phyloP scores from a whole-genome alignment of 2,888 invertebrate species.

The Taenaris catops region DNA sequence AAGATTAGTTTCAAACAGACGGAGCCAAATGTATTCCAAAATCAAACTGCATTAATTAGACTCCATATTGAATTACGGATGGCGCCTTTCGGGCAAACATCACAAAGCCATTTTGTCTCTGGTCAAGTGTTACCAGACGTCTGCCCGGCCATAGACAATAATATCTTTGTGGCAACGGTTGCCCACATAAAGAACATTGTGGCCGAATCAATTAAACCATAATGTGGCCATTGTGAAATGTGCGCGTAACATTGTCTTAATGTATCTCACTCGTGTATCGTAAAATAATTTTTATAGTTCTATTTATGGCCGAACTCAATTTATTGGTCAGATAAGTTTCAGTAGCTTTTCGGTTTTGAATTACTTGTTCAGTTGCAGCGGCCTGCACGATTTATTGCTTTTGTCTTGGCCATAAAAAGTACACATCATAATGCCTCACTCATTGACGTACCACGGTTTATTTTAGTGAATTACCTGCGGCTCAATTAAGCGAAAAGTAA shows the following conservation, averaged over 20 bases:
- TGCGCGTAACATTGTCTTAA: constrained; percentile 73
- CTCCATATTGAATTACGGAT: constrained; percentile 63
- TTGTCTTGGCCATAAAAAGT: constrained; percentile 38
- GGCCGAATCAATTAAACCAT: constrained; percentile 73
- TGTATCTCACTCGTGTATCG: constrained; percentile 68
- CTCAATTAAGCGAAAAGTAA: constrained; percentile 32
- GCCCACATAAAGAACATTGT: constrained; percentile 68
- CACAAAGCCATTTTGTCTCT: constrained; percentile 78
- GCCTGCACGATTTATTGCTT: constrained; percentile 42
- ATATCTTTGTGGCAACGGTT: constrained; percentile 62
- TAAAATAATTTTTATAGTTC: constrained; percentile 74
- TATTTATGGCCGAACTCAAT: constrained; percentile 66
- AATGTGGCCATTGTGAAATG: constrained; percentile 72
- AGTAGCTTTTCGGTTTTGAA: constrained; percentile 57
- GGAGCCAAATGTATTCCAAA: constrained; percentile 30
- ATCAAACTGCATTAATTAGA: constrained; percentile 41
- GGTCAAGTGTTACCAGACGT: constrained; percentile 77
- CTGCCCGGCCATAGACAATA: constrained; percentile 69
- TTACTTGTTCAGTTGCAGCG: constrained; percentile 42
- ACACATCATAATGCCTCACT: constrained; percentile 24
- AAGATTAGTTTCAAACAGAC: constrained; percentile 23
- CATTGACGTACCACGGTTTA: constrained; percentile 21
- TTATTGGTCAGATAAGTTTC: constrained; percentile 71
- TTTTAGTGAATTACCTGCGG: constrained; percentile 29
- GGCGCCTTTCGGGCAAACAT: constrained; percentile 66